Conservation (phyloP, 2,113 vertebrate species). For the Scalopus aquaticus region DNA sequence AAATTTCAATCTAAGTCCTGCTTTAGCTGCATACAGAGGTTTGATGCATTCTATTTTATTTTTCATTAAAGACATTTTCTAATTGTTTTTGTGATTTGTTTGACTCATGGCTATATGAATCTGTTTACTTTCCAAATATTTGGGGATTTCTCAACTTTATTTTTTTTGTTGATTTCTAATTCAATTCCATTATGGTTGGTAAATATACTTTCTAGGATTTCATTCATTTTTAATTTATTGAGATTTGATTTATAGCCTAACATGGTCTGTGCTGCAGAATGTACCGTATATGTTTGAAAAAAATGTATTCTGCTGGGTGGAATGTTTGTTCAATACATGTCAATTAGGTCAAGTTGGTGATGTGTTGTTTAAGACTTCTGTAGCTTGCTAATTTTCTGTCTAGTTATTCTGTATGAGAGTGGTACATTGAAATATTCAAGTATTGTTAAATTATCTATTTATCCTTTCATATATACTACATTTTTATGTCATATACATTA, state of each 20-base stretch:
- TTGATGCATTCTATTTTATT: background rate
- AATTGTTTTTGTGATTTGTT: background rate
- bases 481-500: no score
- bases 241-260: background rate
- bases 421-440: background rate
- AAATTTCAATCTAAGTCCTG: background rate
- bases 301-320: background rate
- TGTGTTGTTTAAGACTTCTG: rapidly evolving
- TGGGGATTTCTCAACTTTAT: background rate
- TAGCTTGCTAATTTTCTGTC: background rate
- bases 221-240: background rate
- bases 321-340: no score
- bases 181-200: background rate
- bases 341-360: background rate
- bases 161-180: background rate
- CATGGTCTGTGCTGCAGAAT: background rate
- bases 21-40: background rate
- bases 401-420: background rate
- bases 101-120: background rate
- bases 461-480: background rate
- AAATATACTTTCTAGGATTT: background rate
- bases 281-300: background rate
- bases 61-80: background rate
- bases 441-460: background rate
- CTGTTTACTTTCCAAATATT: background rate